Evolutionary conservation across 2,113 vertebrate species (phyloP).

Genomic region (Corythaeola cristata): DNA sequence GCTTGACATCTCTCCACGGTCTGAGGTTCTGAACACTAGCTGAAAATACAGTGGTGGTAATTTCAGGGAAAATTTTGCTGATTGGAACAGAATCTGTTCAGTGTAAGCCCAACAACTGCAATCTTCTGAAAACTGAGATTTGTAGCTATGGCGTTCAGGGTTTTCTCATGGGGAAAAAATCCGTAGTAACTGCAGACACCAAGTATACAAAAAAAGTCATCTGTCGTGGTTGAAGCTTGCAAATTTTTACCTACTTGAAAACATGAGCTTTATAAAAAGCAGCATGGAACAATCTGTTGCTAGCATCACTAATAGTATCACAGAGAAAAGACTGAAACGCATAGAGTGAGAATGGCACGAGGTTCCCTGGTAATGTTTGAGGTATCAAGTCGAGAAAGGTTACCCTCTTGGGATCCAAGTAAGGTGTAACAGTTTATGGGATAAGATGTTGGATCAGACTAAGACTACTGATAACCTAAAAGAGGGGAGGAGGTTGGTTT

Average conservation of each 20-base stretch:
- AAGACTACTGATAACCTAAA: neutral
- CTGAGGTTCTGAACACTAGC: neutral
- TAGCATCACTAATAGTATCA: neutral
- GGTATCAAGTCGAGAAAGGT: accelerated
- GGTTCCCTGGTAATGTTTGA: neutral
- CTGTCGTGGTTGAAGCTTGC: neutral
- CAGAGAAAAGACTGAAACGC: neutral
- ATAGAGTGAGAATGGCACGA: neutral
- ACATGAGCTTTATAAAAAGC: neutral
- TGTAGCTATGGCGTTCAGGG: neutral
- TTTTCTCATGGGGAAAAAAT: neutral
- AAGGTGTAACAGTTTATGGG: neutral
- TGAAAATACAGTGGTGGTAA: neutral
- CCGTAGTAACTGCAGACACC: neutral
- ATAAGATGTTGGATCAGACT: neutral
- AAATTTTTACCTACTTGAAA: neutral
- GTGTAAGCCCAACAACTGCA: neutral
- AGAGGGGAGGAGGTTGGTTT: neutral
- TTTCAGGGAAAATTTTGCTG: neutral
- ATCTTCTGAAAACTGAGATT: neutral
- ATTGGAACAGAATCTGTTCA: neutral
- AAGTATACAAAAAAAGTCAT: neutral
- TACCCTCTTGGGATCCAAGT: neutral
- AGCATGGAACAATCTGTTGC: neutral
- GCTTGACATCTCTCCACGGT: neutral